Percentiles rank a stretch among this genome's conserved stretches.
These are phyloP conservation scores for Cloeon dipterum DNA, from an alignment of 2,888 invertebrate genomes.

Conservation along the genomic window DNA sequence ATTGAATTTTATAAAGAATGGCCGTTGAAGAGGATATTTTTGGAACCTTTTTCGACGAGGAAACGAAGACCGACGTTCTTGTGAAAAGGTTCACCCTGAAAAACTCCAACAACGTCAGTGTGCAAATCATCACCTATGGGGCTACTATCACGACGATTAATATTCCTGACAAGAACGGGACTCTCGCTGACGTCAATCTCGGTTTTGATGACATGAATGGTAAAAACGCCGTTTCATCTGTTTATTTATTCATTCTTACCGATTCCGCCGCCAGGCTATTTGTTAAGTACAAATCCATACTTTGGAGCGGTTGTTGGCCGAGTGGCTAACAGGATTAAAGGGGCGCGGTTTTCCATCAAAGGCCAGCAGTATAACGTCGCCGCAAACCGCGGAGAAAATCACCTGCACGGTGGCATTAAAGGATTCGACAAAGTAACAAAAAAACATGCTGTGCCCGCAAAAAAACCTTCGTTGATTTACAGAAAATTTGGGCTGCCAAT, in stretches of 20 bases:
- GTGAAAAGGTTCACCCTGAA: constrained; percentile 39
- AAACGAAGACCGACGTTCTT: constrained; percentile 16
- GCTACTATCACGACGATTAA: constrained; percentile 56
- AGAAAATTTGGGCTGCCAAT: constrained; percentile 43
- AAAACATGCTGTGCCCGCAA: too few species aligned
- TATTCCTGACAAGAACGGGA: constrained; percentile 48
- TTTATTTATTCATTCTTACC: too few species aligned
- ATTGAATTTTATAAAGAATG: too few species aligned
- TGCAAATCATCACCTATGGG: constrained; percentile 58
- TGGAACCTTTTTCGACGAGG: constrained; percentile 22
- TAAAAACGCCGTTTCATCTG: too few species aligned
- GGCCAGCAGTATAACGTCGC: constrained; percentile 44
- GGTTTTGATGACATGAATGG: constrained; percentile 66
- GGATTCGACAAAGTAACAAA: constrained; percentile 54
- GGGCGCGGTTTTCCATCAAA: constrained; percentile 43
- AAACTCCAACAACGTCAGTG: constrained; percentile 37
- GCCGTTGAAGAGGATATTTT: constrained; percentile 23
- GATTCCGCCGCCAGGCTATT: too few species aligned
- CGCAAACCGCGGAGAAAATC: constrained; percentile 41
- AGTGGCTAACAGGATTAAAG: constrained; percentile 57
- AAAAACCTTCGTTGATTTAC: too few species aligned
- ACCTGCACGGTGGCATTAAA: constrained; percentile 60
- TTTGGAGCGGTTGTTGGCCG: constrained; percentile 77
- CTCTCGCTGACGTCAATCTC: constrained; percentile 49
- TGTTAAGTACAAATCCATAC: constrained; percentile 44